phyloP scores from a whole-genome alignment of 2,797 vertebrate genomes.

The Nasua narica region DNA sequence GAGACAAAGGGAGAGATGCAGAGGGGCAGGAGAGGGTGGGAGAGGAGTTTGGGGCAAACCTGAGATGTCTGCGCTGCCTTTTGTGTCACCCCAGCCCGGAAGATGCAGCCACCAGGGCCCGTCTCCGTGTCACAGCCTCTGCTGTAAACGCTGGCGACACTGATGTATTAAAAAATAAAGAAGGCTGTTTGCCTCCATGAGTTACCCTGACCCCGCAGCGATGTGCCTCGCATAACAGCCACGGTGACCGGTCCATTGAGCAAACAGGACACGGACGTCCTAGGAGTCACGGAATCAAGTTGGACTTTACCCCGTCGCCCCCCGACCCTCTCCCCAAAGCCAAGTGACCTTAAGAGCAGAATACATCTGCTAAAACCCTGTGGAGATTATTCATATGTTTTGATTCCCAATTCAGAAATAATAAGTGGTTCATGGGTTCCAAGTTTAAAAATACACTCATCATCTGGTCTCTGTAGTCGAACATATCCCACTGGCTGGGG shows the following conservation, averaged over 20 bases:
- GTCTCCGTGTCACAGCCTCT: neutral
- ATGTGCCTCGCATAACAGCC: neutral
- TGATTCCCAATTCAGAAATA: conserved; percentile 84
- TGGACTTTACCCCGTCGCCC: neutral
- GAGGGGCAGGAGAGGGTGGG: neutral
- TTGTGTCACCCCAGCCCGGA: neutral
- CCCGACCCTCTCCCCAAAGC: neutral
- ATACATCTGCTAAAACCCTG: conserved; percentile 72
- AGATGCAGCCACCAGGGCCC: neutral
- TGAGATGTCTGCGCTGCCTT: neutral
- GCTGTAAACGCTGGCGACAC: conserved; percentile 12
- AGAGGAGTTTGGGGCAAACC: neutral
- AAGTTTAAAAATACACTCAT: conserved; percentile 83
- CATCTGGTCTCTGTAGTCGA: conserved; percentile 73
- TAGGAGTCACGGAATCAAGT: neutral
- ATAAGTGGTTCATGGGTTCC: conserved; percentile 80
- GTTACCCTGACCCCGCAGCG: neutral
- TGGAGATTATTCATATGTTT: conserved; percentile 78
- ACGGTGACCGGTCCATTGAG: neutral
- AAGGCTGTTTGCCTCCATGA: neutral
- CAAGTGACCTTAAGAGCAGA: conserved; percentile 68
- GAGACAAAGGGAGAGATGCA: neutral
- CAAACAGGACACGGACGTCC: neutral
- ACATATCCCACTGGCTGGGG: neutral
- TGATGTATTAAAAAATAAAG: neutral